Conservation (phyloP, 2,113 vertebrate genomes). For the Gymnarchus niloticus region DNA sequence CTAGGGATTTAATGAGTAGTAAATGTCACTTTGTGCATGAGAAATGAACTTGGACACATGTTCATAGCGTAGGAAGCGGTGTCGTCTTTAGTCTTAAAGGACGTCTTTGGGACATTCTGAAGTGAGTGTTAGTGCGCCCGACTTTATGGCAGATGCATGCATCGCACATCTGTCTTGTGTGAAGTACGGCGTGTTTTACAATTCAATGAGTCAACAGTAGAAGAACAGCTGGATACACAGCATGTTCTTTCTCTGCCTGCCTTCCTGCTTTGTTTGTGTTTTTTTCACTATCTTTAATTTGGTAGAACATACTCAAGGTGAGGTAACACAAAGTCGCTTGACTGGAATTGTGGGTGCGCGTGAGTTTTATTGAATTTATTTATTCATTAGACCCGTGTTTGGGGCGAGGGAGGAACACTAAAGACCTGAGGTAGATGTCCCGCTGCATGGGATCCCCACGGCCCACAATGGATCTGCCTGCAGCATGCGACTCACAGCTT, state of each 20-base stretch:
- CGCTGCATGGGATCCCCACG: background rate
- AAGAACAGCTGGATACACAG: conserved; percentile 1
- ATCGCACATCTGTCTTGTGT: background rate
- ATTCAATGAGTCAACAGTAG: conserved; percentile 18
- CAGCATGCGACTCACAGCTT: background rate
- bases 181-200: conserved; percentile 12
- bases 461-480: background rate
- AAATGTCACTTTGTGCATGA: background rate
- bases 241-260: background rate
- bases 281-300: background rate
- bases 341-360: background rate
- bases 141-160: background rate
- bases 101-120: background rate
- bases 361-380: background rate
- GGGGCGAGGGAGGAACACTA: background rate
- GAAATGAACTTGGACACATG: background rate
- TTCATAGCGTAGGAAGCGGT: background rate
- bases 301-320: background rate
- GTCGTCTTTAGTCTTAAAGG: background rate
- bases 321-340: background rate
- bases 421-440: background rate
- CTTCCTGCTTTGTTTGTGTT: conserved; percentile 3
- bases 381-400: background rate
- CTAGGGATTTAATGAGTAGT: background rate
- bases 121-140: background rate